phyloP scores from a whole-genome alignment of 2,888 invertebrate genomes.

The Corythucha ciliata region DNA sequence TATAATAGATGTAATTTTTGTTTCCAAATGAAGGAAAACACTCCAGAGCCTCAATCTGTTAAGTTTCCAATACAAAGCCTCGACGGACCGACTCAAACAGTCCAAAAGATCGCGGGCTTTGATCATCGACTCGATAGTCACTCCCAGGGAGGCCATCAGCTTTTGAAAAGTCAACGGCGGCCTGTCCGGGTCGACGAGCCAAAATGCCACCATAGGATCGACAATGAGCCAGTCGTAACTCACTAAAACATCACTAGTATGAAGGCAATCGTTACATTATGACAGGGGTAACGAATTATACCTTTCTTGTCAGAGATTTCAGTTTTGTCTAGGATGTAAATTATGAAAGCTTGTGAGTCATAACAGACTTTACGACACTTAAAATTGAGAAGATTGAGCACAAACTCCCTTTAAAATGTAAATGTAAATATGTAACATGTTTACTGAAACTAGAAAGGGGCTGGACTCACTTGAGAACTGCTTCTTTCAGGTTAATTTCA shows the following conservation, averaged over 20 bases:
- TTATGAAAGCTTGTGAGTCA: constrained; percentile 42
- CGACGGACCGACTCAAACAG: constrained; percentile 21
- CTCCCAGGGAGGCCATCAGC: background rate
- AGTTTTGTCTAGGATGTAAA: constrained; percentile 40
- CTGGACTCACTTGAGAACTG: no score
- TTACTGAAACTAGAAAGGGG: background rate
- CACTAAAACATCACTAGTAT: constrained; percentile 27
- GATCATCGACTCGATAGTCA: constrained; percentile 1
- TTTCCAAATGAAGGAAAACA: constrained; percentile 45
- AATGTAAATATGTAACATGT: background rate
- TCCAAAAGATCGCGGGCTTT: constrained; percentile 11
- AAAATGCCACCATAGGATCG: constrained; percentile 43
- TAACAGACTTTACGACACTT: constrained; percentile 41
- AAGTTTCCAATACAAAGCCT: constrained; percentile 34
- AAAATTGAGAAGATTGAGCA: constrained; percentile 31
- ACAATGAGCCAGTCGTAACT: constrained; percentile 34
- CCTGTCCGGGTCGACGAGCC: constrained; percentile 44
- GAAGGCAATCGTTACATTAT: no score
- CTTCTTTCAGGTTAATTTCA: no score
- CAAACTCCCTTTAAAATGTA: constrained; percentile 18
- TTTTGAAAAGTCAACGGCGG: constrained; percentile 39
- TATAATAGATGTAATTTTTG: constrained; percentile 44
- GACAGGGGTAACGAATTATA: no score
- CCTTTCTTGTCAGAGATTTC: constrained; percentile 34
- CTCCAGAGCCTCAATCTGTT: constrained; percentile 41